A percentile compares a stretch with the other conserved stretches of the same genome.
Conservation (phyloP, 1,140 invertebrate genomes). For the Triops longicaudatus region DNA sequence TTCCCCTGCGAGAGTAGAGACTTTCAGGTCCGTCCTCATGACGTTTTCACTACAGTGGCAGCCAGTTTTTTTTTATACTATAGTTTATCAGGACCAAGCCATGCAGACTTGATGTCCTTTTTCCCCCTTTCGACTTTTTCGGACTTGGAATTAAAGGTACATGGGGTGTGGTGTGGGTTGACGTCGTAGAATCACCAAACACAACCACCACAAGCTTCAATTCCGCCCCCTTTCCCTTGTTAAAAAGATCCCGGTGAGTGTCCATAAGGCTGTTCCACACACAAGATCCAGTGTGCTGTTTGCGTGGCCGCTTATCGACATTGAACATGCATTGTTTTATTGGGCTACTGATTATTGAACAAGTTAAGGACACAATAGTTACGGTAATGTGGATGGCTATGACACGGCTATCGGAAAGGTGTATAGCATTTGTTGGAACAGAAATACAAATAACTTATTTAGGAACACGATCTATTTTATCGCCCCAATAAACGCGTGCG, state of each 20-base stretch:
- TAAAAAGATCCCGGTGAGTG: background rate
- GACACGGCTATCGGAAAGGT: too few species aligned
- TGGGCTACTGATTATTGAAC: constrained; percentile 8
- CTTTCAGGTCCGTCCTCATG: background rate
- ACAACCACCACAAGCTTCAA: background rate
- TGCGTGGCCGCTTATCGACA: background rate
- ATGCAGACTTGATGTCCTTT: constrained; percentile 3
- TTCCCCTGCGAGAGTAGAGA: background rate
- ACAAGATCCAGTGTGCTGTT: background rate
- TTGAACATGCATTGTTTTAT: background rate
- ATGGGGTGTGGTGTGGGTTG: background rate
- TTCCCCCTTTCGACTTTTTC: background rate
- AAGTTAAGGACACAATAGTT: background rate
- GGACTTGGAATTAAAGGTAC: background rate
- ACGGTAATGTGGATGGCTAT: background rate
- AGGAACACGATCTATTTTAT: too few species aligned
- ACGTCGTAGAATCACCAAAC: background rate
- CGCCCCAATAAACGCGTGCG: too few species aligned
- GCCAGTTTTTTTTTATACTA: background rate
- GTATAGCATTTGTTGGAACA: too few species aligned
- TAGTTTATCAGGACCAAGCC: constrained; percentile 11
- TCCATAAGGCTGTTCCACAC: background rate
- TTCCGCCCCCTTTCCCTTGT: background rate
- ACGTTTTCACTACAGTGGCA: background rate
- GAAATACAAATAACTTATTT: too few species aligned